Base-by-base conservation (phyloP, 2,797 vertebrate genomes). In the Cossypha dichroa region DNA sequence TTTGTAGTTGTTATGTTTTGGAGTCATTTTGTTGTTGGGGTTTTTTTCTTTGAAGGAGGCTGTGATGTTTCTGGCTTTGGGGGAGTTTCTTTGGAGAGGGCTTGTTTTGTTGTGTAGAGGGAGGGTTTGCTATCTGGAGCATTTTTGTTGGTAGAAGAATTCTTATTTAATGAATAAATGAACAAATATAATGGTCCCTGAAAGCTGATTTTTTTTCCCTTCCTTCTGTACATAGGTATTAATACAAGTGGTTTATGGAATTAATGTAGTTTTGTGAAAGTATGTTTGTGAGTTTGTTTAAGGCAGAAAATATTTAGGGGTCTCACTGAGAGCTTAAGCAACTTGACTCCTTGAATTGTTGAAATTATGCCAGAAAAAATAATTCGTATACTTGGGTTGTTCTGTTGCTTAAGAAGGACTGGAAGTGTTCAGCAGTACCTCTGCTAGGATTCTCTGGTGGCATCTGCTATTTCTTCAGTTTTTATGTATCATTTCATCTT, bases 181-280 rank as follows among this genome's bases (percentile, higher is more conserved):
- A 43, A 54, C 4, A 67, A 54, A 62, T 20, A 38, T 18, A 34
- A 51, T 7, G 6, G 48, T 23, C 11, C 22, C 17, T 73, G 40
- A 41, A 59, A 81, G 20, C 8, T 6, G 18, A 28, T 3, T 55
- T 11, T 11, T 11, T 25, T 1, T 2, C 6, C 4, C 4, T 25
- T 38, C 5, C 10, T n/a, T 49, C n/a, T 51, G 56, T 73, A 43
- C n/a, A 23, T 18, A 52, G 12, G 2, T 56, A 38, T 52, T 60
- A 52, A 55, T 31, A 21, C 15, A 69, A 48, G 13, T 29, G 6
- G 7, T 34, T 58, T 75, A 13, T 79, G 52, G 34, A 75, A 75
- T 31, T 34, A 20, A n/a, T 29, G 26, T 14, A 40, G 25, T 40
- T 76, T 6, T 63, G 13, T 59, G 31, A 66, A 69, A 64, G 33